Base-by-base conservation (phyloP, 2,113 vertebrate genomes). In the Ahaetulla prasina region DNA sequence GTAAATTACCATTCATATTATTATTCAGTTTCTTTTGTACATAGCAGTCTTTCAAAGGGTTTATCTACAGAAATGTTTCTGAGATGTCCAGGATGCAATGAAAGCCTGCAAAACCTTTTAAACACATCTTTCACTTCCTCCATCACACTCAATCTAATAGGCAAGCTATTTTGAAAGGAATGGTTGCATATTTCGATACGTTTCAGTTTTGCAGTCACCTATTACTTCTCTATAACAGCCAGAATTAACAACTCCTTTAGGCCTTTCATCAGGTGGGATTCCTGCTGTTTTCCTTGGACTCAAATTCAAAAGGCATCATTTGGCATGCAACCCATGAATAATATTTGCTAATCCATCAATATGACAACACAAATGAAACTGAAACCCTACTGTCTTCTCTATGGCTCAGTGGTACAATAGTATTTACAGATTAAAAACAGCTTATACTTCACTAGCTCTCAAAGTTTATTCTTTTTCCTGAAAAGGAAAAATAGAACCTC, bases 261-360 rank as follows among this genome's bases (percentile, higher is more conserved):
- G 94, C 39, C 27, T 94, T 97, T 95, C 92, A 92, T 88, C 0
- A 1, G 49, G 85, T 93, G 55, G 92, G 92, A 95, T 95, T 90
- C 92, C 90, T 91, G 53, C 74, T 97, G 95, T 95, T 97, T 96
- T 95, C 93, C 93, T 97, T 97, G 95, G 92, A 97, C 92, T 93
- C 57, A 11, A 43, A 96, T 94, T 94, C 93, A 95, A 97, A 96
- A 95, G 94, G 90, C 88, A 92, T 94, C 88, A 86, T 91, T 97
- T 95, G 93, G 90, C 93, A 93, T 25, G 7, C 93, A 95, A 96
- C 53, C 39, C 89, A 52, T 25, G 85, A 92, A 89, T 84, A 94
- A 88, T 74, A 88, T 93, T 91, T 94, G 63, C 91, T 95, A 96
- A 96, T 97, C 94, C 0, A 10, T 96, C 96, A 97, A 93, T 1